Evolutionary conservation across 2,797 vertebrate species (phyloP).

Genomic region (Danio choprae): DNA sequence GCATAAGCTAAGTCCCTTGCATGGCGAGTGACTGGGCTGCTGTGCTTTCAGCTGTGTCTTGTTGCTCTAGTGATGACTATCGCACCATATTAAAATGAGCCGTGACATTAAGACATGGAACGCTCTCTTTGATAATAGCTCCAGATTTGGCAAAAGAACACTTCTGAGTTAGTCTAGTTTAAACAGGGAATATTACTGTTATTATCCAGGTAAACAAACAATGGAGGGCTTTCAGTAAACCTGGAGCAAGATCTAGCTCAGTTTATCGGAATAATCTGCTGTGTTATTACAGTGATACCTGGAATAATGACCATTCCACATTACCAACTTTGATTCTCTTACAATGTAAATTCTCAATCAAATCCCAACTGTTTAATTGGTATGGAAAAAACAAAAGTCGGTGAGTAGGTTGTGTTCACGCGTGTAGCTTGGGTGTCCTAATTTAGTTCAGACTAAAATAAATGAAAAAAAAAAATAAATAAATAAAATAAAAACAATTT

Average conservation of each 20-base stretch:
- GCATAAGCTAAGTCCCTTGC: conserved; percentile 50
- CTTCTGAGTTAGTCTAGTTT: conserved; percentile 69
- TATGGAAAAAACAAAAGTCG: not conserved
- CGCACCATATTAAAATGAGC: conserved; percentile 75
- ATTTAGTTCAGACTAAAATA: no score
- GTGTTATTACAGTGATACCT: conserved; percentile 8
- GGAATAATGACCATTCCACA: not conserved
- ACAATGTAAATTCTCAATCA: not conserved
- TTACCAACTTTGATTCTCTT: not conserved
- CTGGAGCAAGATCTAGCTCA: conserved; percentile 64
- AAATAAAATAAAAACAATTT: no score
- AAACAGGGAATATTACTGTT: conserved; percentile 73
- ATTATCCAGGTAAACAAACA: conserved; percentile 58
- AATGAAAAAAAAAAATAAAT: no score
- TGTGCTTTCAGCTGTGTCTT: conserved; percentile 60
- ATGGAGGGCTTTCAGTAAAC: conserved; percentile 62
- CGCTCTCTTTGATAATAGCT: conserved; percentile 71
- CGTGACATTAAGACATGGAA: conserved; percentile 69
- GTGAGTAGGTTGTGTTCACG: not conserved
- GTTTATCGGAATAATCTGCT: conserved; percentile 58
- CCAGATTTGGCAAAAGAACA: conserved; percentile 70
- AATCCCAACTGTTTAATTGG: not conserved
- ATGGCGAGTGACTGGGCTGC: conserved; percentile 50
- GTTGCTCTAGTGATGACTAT: conserved; percentile 78
- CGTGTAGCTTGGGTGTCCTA: no score